Conservation (phyloP, 92 coral and sea anemone species). For the Phymanthus crucifer region DNA sequence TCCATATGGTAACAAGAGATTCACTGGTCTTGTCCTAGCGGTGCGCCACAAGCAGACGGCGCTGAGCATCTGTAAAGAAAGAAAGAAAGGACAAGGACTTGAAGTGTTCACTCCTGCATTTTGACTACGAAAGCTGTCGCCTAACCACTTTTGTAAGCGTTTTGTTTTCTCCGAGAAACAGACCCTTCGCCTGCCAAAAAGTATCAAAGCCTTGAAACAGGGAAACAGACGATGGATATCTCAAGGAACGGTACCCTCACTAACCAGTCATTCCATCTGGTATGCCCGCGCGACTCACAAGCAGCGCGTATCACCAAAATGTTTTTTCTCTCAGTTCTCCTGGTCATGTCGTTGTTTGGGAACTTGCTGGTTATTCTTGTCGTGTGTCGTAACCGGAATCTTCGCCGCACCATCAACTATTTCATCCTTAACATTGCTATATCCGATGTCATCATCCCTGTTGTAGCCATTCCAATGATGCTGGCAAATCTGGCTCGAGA, state of each 20-base stretch:
- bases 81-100: too few species aligned
- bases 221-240: neutral
- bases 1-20: too few species aligned
- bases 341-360: slow-evolving; percentile 30
- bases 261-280: neutral
- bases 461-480: slow-evolving; percentile 20
- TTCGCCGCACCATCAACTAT: slow-evolving; percentile 49
- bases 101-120: too few species aligned
- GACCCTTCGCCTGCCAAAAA: neutral
- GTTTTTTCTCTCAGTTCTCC: slow-evolving; percentile 18
- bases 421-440: slow-evolving; percentile 53
- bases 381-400: slow-evolving; percentile 25
- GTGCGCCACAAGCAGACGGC: too few species aligned
- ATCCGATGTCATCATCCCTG: slow-evolving; percentile 41
- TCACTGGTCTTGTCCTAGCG: too few species aligned
- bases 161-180: too few species aligned
- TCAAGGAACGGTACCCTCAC: neutral
- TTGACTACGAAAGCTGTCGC: too few species aligned
- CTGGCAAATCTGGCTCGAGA: neutral
- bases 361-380: slow-evolving; percentile 42
- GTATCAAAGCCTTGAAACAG: neutral
- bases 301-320: slow-evolving; percentile 16
- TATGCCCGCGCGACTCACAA: neutral
- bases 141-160: too few species aligned
- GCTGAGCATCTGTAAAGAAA: too few species aligned